Evolutionary conservation across 2,888 invertebrate species (phyloP), one percentile per base, ranked within the genome.

Genomic region (Hesperia comma): DNA sequence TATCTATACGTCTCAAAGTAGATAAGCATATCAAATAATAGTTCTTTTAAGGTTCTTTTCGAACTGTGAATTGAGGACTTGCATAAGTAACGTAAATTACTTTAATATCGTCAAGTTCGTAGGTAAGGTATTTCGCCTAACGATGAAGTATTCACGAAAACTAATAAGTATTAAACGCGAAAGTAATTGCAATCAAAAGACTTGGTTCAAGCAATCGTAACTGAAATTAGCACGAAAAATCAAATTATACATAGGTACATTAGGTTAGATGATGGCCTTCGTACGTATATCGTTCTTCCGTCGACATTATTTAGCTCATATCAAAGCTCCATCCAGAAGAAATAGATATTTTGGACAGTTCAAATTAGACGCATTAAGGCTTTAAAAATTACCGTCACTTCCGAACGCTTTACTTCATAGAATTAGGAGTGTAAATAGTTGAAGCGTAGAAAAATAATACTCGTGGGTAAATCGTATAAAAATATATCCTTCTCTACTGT

Each of bases 311-410:
- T 51, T 66, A 41, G 46, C 60, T 85, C 88, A 89, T 90, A 90
- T 90, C 90, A 88, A 85, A 75, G 77, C 82, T 88, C 90, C 90
- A 89, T 90, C 90, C 90, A 87, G 73, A 67, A 68, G 63, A 67
- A 70, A 73, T 71, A 71, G 71, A 69, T 76, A 77, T 74, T 76
- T 77, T 75, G 70, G 61, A 70, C 61, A 67, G 61, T 67, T 67
- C 55, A 67, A 61, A 56, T 55, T 67, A 67, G 61, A 61, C 21
- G 49, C 61, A 58, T 46, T 60, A 66, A 66, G 60, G 66, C 60
- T 61, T 67, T 61, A 67, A 46, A n/a, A 7, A 49, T 49, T 61
- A 55, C 61, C 67, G 61, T 61, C 61, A 67, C 55, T 49, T 60
- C 51, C 15, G 46, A 67, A 61, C 61, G 67, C 67, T 67, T 67